These are phyloP conservation scores for Perca fluviatilis DNA, from an alignment of 2,113 vertebrate genomes.

Conservation along the genomic window DNA sequence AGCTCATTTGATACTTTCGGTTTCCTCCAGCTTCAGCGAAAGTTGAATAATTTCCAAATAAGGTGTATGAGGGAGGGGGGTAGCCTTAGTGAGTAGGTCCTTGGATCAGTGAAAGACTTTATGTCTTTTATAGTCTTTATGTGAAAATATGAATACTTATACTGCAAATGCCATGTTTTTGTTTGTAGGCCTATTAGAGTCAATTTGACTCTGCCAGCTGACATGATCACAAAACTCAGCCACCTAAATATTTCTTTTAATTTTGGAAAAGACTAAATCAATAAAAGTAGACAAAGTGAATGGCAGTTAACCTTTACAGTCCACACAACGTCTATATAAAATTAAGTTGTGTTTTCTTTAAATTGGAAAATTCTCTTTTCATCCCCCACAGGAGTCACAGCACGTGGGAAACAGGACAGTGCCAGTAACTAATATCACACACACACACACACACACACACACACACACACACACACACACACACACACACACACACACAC, in stretches of 20 bases:
- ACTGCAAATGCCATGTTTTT: not conserved
- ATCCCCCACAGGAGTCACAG: not conserved
- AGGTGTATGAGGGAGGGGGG: not conserved
- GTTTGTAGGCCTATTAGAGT: not conserved
- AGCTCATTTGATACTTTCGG: constrained; percentile 73
- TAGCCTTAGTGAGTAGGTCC: no score
- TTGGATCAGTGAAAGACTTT: no score
- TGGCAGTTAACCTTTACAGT: no score
- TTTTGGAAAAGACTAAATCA: not conserved
- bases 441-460: no score
- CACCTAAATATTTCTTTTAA: not conserved
- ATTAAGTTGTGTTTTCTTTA: not conserved
- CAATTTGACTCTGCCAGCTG: not conserved
- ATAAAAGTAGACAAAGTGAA: not conserved
- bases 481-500: not conserved
- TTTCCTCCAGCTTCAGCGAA: constrained; percentile 66
- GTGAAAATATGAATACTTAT: not conserved
- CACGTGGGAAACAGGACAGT: not conserved
- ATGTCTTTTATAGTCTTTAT: no score
- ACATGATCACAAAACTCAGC: not conserved
- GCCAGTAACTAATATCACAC: not conserved
- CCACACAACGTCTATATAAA: not conserved
- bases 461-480: not conserved
- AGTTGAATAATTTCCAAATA: constrained; percentile 28
- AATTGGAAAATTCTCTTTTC: not conserved